Evolutionary conservation across 2,113 vertebrate genomes (phyloP).

Genomic region (Rhinolophus ferrumequinum): DNA sequence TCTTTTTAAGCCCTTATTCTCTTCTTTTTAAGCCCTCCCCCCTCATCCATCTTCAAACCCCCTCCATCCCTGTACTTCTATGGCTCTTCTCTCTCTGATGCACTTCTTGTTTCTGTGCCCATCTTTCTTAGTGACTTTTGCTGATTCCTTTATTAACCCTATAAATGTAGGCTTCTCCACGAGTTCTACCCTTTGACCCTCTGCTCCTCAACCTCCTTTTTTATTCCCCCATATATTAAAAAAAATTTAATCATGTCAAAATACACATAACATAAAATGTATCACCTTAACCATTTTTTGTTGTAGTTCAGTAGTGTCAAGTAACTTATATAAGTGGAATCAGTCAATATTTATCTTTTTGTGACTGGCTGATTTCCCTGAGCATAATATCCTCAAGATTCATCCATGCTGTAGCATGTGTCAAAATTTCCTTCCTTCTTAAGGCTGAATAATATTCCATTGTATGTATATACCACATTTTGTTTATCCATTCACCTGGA

Average conservation of each 20-base stretch:
- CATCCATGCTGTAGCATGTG: neutral
- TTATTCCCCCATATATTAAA: neutral
- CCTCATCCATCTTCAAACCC: rapidly evolving
- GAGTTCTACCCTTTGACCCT: neutral
- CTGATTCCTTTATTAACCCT: neutral
- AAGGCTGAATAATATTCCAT: neutral
- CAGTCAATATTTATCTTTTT: neutral
- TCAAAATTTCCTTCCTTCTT: neutral
- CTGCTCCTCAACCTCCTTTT: neutral
- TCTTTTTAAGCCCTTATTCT: neutral
- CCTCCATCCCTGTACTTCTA: neutral
- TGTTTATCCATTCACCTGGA: neutral
- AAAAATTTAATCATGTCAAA: neutral
- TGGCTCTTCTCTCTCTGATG: neutral
- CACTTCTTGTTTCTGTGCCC: neutral
- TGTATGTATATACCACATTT: neutral
- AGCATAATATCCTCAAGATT: neutral
- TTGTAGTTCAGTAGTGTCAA: neutral
- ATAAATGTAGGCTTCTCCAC: neutral
- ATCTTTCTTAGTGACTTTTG: neutral
- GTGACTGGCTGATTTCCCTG: neutral
- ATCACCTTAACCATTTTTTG: neutral
- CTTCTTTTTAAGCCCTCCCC: neutral
- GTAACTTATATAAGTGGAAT: neutral
- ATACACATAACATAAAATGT: neutral